Conservation (phyloP, 2,113 vertebrate genomes). For the Podiceps cristatus region DNA sequence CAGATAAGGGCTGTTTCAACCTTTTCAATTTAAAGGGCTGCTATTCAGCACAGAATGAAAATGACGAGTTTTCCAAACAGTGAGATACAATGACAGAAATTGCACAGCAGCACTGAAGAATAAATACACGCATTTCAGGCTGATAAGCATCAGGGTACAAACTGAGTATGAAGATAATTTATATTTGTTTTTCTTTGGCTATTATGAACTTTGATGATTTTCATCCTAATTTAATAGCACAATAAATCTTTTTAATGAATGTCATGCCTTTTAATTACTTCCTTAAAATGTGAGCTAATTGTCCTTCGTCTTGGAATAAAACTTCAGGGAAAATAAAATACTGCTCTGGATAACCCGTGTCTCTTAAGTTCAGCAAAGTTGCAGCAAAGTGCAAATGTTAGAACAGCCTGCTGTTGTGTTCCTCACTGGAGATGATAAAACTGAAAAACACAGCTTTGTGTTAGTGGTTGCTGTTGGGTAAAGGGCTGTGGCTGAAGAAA, state of each 20-base stretch:
- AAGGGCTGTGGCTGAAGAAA: background rate
- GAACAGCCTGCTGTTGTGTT: background rate
- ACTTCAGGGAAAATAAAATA: constrained; percentile 69
- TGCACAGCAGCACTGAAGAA: constrained; percentile 49
- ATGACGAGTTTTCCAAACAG: background rate
- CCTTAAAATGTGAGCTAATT: constrained; percentile 79
- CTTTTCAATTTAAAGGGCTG: background rate
- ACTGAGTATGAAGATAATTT: constrained; percentile 61
- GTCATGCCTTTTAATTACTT: constrained; percentile 72
- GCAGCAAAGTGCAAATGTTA: background rate
- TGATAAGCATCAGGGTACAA: constrained; percentile 44
- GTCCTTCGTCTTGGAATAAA: constrained; percentile 58
- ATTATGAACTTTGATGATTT: constrained; percentile 76
- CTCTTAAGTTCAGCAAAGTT: background rate
- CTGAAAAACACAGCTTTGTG: background rate
- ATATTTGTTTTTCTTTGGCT: constrained; percentile 72
- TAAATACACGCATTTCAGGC: background rate
- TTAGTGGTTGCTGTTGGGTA: background rate
- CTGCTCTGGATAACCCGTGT: background rate
- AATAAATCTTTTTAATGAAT: constrained; percentile 78
- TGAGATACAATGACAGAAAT: background rate
- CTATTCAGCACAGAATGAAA: background rate
- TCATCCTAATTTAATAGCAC: constrained; percentile 73
- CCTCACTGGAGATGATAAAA: background rate
- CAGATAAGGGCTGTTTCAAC: background rate